Conservation (phyloP, 2,888 invertebrate species). For the Synergus umbraculus region DNA sequence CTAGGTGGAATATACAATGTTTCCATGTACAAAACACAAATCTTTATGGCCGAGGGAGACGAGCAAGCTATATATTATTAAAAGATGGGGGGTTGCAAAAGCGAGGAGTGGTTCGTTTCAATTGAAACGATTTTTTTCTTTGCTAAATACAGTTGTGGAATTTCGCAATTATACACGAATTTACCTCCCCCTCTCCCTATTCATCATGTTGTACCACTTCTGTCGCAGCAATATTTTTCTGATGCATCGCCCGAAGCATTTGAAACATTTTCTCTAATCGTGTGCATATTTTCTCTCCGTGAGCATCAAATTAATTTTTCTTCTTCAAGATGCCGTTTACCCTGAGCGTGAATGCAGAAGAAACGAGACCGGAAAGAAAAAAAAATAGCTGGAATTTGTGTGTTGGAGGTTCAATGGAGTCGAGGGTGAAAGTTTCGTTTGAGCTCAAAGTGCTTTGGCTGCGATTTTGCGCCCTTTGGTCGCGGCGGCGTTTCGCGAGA, state of each 20-base stretch:
- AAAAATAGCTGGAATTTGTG: constrained; percentile 36
- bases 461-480: constrained; percentile 57
- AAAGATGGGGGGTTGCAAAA: neutral
- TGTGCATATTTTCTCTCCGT: neutral
- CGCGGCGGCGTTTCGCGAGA: constrained; percentile 55
- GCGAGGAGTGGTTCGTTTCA: neutral
- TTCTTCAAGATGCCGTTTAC: constrained; percentile 19
- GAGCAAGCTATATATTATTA: neutral
- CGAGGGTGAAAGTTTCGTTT: constrained; percentile 49
- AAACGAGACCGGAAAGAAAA: constrained; percentile 24
- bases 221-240: constrained; percentile 18
- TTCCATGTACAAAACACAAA: neutral
- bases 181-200: neutral
- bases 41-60: neutral
- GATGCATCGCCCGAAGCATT: neutral
- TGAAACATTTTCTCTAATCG: constrained; percentile 23
- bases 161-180: constrained; percentile 26
- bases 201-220: neutral
- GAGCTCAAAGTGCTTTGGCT: constrained; percentile 59
- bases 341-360: constrained; percentile 39
- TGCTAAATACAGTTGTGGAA: constrained; percentile 18
- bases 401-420: constrained; percentile 41
- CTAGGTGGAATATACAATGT: neutral
- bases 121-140: constrained; percentile 6
- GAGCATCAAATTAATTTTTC: constrained; percentile 26